Base-by-base conservation (phyloP, 2,113 vertebrate genomes). In the Phalacrocorax aristotelis region DNA sequence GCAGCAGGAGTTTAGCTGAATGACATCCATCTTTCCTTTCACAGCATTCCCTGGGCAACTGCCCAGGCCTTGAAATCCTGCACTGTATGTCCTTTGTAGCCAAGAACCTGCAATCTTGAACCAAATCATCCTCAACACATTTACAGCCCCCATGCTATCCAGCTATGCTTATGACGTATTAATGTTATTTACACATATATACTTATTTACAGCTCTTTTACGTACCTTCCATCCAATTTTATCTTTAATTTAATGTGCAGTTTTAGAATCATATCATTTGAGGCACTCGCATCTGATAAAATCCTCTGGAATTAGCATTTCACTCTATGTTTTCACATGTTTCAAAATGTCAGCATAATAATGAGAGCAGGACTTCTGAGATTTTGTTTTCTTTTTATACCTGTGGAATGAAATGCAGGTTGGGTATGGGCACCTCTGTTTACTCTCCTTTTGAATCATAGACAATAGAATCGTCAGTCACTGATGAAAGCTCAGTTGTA, bases 271-370 rank as follows among this genome's bases (percentile, higher is more conserved):
- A 2, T 29, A 82, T 83, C 17, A 71, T 62, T 77, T 62, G 69
- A 72, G 65, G 87, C 30, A 16, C 55, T 83, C 10, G 2, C 34
- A 69, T 93, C 86, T 20, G 32, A 83, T 52, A 95, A 97, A 98
- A 96, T 74, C 87, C 83, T 48, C 71, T 81, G 11, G 51, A 83
- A 97, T 97, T 97, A 97, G 90, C 95, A 97, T 97, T 97, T 97
- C 88, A 80, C 65, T 88, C 36, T 36, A 71, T 86, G 66, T 66
- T 91, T 80, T 83, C 46, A 44, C n/a, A n/a, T 76, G 51, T 76
- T 95, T 94, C 95, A 84, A 91, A 96, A 96, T 97, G 96, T 95
- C 92, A 95, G 79, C 84, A 71, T 91, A 86, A 83, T 94, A 95
- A 90, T 52, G 40, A 94, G 17, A 90, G 25, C 49, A 80, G 60